Conservation (phyloP, 2,888 invertebrate species). For the Icerya purchasi region DNA sequence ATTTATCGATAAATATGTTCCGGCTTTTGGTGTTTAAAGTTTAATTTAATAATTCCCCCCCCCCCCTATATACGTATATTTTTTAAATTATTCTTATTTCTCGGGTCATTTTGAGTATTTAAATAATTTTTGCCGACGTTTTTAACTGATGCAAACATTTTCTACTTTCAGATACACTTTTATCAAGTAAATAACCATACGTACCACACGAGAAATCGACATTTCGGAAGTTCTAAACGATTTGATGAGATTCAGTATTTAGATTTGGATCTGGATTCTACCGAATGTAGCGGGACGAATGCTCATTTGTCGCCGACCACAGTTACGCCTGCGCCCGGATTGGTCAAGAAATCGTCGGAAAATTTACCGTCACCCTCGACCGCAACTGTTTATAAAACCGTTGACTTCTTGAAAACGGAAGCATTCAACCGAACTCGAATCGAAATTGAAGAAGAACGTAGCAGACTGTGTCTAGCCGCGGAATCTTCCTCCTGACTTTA, state of each 20-base stretch:
- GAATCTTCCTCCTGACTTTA: constrained; percentile 9
- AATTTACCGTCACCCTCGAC: constrained; percentile 11
- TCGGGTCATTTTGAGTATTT: too few species aligned
- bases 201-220: constrained; percentile 16
- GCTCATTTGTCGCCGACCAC: constrained; percentile 9
- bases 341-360: constrained; percentile 9
- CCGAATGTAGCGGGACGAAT: constrained; percentile 14
- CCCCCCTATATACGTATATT: neutral
- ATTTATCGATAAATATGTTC: neutral
- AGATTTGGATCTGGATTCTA: constrained; percentile 55
- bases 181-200: constrained; percentile 24
- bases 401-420: constrained; percentile 83
- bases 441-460: constrained; percentile 47
- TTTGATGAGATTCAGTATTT: constrained; percentile 47
- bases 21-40: neutral
- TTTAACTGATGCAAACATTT: too few species aligned
- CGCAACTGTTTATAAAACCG: constrained; percentile 35
- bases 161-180: constrained; percentile 27
- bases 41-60: neutral
- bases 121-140: too few species aligned
- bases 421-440: constrained; percentile 72
- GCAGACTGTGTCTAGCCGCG: constrained; percentile 2
- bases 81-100: too few species aligned
- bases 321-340: constrained; percentile 13
- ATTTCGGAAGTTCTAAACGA: constrained; percentile 22